Conservation (phyloP, 92 coral and sea anemone species). For the Porites cylindrica region DNA sequence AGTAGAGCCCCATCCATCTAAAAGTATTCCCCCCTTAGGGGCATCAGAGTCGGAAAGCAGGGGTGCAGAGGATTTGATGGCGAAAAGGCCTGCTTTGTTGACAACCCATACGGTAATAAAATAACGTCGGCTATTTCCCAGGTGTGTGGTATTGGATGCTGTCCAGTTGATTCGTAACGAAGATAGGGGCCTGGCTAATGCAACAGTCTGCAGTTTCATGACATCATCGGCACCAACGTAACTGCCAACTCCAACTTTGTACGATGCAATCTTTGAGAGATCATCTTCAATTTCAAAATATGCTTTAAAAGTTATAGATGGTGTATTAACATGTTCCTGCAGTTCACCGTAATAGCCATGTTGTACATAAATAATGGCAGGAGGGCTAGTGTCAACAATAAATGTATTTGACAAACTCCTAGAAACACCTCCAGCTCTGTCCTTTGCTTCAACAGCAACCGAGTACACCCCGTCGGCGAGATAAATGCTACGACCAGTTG, state of each 20-base stretch:
- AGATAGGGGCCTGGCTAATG: constrained; percentile 49
- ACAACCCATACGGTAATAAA: constrained; percentile 80
- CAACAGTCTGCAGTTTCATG: constrained; percentile 42
- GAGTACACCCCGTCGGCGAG: constrained; percentile 91
- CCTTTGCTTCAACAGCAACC: constrained; percentile 88
- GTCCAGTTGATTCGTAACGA: constrained; percentile 88
- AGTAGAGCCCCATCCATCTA: constrained; percentile 94
- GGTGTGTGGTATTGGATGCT: constrained; percentile 30
- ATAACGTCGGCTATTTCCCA: constrained; percentile 82
- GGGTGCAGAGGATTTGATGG: constrained; percentile 78
- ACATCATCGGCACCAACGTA: constrained; percentile 93
- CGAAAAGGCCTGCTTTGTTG: constrained; percentile 86
- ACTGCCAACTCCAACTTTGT: constrained; percentile 88
- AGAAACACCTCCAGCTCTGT: constrained; percentile 81
- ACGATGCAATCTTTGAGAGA: constrained; percentile 77
- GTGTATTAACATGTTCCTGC: constrained; percentile 40
- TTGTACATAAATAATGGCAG: constrained; percentile 69
- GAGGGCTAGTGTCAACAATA: constrained; percentile 89
- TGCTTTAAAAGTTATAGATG: constrained; percentile 57
- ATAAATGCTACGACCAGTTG: constrained; percentile 80
- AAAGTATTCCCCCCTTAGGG: constrained; percentile 76
- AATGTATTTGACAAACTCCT: constrained; percentile 79
- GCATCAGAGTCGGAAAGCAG: constrained; percentile 83
- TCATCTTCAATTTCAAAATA: constrained; percentile 88
- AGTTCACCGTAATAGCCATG: constrained; percentile 73